Conservation (phyloP, 2,888 invertebrate genomes). For the Tachina fera region DNA sequence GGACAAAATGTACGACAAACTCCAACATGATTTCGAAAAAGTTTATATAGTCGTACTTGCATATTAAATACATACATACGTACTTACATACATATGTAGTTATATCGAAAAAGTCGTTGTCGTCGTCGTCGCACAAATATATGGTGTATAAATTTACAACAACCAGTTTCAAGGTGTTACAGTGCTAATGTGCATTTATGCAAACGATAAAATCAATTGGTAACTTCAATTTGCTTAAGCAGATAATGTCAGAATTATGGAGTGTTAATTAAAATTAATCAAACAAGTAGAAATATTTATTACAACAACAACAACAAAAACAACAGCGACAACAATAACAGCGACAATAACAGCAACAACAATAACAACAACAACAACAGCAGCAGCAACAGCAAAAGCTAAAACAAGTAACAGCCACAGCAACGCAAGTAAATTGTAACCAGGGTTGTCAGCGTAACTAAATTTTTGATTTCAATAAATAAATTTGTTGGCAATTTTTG, state of each 20-base stretch:
- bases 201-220: slow-evolving; percentile 72
- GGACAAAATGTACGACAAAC: slow-evolving; percentile 55
- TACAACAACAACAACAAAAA: slow-evolving; percentile 56
- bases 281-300: slow-evolving; percentile 69
- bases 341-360: slow-evolving; percentile 48
- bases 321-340: slow-evolving; percentile 7
- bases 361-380: slow-evolving; percentile 26
- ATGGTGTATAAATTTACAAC: slow-evolving; percentile 18
- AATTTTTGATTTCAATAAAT: neutral
- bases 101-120: neutral
- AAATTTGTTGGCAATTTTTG: neutral
- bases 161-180: slow-evolving; percentile 70
- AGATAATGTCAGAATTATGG: slow-evolving; percentile 71
- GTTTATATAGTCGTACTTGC: too few species aligned
- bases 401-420: too few species aligned
- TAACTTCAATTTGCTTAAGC: slow-evolving; percentile 72
- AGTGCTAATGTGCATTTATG: slow-evolving; percentile 71
- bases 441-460: too few species aligned
- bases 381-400: neutral
- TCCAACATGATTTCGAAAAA: slow-evolving; percentile 48
- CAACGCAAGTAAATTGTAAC: too few species aligned
- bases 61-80: too few species aligned
- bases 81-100: too few species aligned
- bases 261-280: slow-evolving; percentile 71
- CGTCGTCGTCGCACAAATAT: neutral